Percentiles rank a stretch among this genome's conserved stretches.
phyloP scores from a whole-genome alignment of 2,888 invertebrate genomes.

The Platycheirus rosarum region DNA sequence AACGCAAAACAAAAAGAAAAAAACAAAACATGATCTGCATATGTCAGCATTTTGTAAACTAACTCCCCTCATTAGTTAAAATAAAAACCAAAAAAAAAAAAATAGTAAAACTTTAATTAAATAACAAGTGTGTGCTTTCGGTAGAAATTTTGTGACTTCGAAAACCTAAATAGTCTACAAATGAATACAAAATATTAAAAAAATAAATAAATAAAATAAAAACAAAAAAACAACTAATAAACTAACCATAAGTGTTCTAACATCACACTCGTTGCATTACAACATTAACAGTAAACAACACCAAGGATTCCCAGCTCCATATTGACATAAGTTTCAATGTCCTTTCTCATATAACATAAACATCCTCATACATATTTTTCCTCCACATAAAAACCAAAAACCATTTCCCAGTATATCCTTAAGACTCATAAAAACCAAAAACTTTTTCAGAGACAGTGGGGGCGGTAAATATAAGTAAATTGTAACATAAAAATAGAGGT shows the following conservation, averaged over 20 bases:
- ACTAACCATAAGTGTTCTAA: slow-evolving; percentile 34
- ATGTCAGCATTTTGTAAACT: no score
- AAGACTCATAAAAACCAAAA: slow-evolving; percentile 5
- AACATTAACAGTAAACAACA: slow-evolving; percentile 39
- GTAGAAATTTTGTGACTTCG: no score
- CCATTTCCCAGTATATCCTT: slow-evolving; percentile 21
- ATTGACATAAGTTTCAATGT: slow-evolving; percentile 45
- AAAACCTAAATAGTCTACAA: slow-evolving; percentile 1
- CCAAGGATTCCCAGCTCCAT: slow-evolving; percentile 16
- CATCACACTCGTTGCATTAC: slow-evolving; percentile 43
- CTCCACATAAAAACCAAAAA: slow-evolving; percentile 28
- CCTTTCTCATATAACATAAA: slow-evolving; percentile 44
- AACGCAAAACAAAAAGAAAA: no score
- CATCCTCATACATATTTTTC: slow-evolving; percentile 26
- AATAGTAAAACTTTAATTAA: neutral
- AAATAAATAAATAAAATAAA: neutral
- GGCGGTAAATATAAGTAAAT: neutral
- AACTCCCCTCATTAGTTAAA: slow-evolving; percentile 29
- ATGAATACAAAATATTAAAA: slow-evolving; percentile 7
- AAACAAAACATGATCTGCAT: neutral
- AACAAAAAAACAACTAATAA: slow-evolving; percentile 10
- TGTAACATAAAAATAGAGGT: slow-evolving; percentile 34
- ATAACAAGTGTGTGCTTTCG: no score
- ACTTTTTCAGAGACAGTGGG: slow-evolving; percentile 14
- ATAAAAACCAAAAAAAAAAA: no score